Evolutionary conservation across 2,113 vertebrate genomes (phyloP).

Genomic region (Coryphaenoides rupestris): DNA sequence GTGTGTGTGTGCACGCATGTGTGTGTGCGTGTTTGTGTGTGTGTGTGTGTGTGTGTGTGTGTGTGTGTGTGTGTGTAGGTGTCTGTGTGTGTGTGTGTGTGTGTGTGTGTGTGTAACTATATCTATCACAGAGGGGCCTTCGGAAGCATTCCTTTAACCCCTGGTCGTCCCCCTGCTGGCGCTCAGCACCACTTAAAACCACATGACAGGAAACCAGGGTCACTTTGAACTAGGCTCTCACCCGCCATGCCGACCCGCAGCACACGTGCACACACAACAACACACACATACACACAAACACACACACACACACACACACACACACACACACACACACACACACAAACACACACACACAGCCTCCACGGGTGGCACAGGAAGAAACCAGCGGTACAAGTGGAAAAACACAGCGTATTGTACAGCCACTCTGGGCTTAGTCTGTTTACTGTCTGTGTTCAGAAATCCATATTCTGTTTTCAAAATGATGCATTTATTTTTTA

Average conservation of each 20-base stretch:
- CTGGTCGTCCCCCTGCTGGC: slow-evolving; percentile 58
- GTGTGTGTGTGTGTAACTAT: slow-evolving; percentile 32
- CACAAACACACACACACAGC: not conserved
- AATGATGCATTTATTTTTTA: too few relatives aligned
- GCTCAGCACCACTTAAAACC: slow-evolving; percentile 69
- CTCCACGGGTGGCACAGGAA: not conserved
- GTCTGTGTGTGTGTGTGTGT: slow-evolving; percentile 5
- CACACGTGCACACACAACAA: slow-evolving; percentile 1
- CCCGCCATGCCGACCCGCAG: not conserved
- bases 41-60: slow-evolving; percentile 6
- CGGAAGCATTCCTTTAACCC: slow-evolving; percentile 64
- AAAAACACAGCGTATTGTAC: not conserved
- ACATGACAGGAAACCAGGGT: slow-evolving; percentile 67
- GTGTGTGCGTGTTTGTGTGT: slow-evolving; percentile 2
- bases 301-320: not conserved
- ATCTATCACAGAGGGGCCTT: slow-evolving; percentile 53
- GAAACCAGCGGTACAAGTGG: not conserved
- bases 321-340: not conserved
- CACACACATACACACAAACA: slow-evolving; percentile 17
- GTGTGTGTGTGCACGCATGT: slow-evolving; percentile 8
- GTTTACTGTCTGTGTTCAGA: too few relatives aligned
- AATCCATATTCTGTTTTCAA: too few relatives aligned
- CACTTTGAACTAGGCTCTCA: slow-evolving; percentile 57
- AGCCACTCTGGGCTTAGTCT: too few relatives aligned
- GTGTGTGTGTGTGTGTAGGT: not conserved